A percentile compares a stretch with the other conserved stretches of the same genome.
These are phyloP conservation scores for Drosophila auraria DNA, from an alignment of 1,140 invertebrate species.

Conservation along the genomic window DNA sequence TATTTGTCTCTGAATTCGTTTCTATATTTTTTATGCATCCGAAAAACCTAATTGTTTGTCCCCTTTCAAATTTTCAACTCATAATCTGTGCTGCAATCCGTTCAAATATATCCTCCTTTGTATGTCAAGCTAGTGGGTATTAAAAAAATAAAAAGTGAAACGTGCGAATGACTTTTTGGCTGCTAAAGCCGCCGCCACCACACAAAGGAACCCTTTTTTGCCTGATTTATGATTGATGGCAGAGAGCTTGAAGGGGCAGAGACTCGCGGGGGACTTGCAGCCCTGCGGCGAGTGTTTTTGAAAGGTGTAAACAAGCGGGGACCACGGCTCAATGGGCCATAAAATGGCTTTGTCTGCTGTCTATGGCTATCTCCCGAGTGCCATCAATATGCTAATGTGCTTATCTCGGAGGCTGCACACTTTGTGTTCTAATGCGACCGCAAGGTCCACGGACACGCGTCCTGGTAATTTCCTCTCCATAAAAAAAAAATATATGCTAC, in stretches of 20 bases:
- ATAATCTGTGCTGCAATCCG: not conserved
- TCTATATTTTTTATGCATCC: not conserved
- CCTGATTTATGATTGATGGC: conserved; percentile 81
- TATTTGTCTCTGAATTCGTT: too few species aligned
- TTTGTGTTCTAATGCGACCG: conserved; percentile 76
- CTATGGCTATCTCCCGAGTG: conserved; percentile 39
- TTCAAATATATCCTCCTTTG: not conserved
- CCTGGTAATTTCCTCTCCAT: conserved; percentile 17
- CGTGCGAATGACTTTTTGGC: conserved; percentile 82
- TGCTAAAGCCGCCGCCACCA: conserved; percentile 50
- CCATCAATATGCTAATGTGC: conserved; percentile 72
- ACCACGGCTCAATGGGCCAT: conserved; percentile 79
- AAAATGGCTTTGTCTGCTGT: conserved; percentile 78
- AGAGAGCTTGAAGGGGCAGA: conserved; percentile 4
- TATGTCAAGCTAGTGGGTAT: conserved; percentile 25
- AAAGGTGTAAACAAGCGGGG: conserved; percentile 77
- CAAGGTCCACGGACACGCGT: conserved; percentile 67
- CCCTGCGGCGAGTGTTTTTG: conserved; percentile 68
- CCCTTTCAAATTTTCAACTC: not conserved
- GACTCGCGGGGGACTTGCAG: conserved; percentile 2
- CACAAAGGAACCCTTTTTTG: conserved; percentile 56
- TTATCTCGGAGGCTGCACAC: conserved; percentile 80
- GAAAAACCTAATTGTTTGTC: too few species aligned
- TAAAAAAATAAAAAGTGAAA: conserved; percentile 55
- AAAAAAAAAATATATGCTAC: conserved; percentile 29